Percentiles rank a stretch among this genome's conserved stretches.
Conservation (phyloP, 2,113 vertebrate species). For the Phyllostomus hastatus region DNA sequence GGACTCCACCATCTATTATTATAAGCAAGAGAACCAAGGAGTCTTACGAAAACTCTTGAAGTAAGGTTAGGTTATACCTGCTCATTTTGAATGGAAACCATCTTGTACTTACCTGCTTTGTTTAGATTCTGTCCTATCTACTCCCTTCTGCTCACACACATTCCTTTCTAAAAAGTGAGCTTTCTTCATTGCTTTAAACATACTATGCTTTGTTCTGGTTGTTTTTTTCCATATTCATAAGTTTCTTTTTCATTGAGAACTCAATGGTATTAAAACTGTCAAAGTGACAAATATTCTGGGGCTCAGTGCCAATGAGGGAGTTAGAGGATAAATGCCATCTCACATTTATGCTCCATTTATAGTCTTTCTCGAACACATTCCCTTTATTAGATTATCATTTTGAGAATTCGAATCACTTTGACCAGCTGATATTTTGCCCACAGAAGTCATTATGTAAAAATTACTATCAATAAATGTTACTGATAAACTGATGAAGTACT, state of each 20-base stretch:
- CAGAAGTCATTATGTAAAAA: neutral
- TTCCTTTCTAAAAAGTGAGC: neutral
- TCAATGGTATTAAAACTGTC: slow-evolving; percentile 6
- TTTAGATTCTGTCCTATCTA: neutral
- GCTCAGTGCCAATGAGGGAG: neutral
- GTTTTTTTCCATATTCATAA: neutral
- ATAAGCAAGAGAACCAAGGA: neutral
- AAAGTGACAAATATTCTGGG: neutral
- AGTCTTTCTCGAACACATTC: neutral
- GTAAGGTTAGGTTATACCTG: neutral
- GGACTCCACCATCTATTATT: neutral
- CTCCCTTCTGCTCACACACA: neutral
- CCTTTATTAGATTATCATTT: neutral
- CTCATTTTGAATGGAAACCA: neutral
- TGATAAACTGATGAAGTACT: neutral
- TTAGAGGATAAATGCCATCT: slow-evolving; percentile 1
- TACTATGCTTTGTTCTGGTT: neutral
- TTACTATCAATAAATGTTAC: neutral
- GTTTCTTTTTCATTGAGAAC: neutral
- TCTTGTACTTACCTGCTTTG: neutral
- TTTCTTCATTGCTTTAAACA: slow-evolving; percentile 14
- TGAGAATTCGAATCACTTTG: neutral
- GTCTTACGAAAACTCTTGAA: neutral
- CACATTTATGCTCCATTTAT: neutral
- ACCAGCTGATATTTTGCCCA: neutral